Percentiles rank a stretch among this genome's conserved stretches.
phyloP scores from a whole-genome alignment of 37 sponge, comb jelly and placozoan species.

The Spongilla lacustris region DNA sequence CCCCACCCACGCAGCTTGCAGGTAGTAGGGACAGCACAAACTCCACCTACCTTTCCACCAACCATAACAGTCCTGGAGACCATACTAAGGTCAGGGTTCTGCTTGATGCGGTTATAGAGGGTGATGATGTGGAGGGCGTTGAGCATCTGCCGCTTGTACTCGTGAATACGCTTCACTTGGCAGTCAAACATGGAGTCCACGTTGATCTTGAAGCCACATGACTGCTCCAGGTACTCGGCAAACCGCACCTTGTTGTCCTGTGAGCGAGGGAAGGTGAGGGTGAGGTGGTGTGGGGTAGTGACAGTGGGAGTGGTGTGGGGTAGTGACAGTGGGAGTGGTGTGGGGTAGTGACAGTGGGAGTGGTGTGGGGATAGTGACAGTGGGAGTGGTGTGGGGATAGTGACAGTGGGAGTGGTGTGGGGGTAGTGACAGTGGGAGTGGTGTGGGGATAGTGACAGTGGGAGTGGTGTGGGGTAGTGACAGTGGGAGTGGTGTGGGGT shows the following conservation, averaged over 20 bases:
- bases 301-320: too few species aligned
- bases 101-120: constrained; percentile 96
- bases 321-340: too few species aligned
- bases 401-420: too few species aligned
- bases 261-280: not conserved
- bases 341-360: too few species aligned
- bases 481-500: too few species aligned
- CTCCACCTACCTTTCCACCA: constrained; percentile 88
- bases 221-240: constrained; percentile 77
- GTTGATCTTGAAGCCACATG: constrained; percentile 76
- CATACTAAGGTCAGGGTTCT: constrained; percentile 69
- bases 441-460: not conserved
- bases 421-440: not conserved
- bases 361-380: too few species aligned
- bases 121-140: constrained; percentile 97
- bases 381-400: too few species aligned
- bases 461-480: not conserved
- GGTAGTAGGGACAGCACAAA: not conserved
- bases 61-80: constrained; percentile 92
- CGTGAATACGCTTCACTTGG: constrained; percentile 98
- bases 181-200: constrained; percentile 92
- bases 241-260: constrained; percentile 93
- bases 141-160: constrained; percentile 99
- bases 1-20: not conserved
- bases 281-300: not conserved